Evolutionary conservation across 2,888 invertebrate species (phyloP).

Genomic region (Pasiphila rectangulata): DNA sequence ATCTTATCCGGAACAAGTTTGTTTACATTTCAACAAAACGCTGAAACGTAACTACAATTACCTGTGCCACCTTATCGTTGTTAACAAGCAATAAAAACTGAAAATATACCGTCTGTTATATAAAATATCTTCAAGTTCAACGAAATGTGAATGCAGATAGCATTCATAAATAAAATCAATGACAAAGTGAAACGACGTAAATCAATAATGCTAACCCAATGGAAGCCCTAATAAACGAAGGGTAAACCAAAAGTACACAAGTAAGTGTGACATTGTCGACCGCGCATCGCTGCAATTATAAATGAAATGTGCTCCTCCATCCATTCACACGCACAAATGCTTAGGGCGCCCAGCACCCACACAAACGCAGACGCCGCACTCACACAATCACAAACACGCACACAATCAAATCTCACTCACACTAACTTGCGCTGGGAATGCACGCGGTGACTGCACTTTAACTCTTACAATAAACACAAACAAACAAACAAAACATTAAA

Average conservation of each 20-base stretch:
- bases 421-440: conserved; percentile 67
- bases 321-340: conserved; percentile 79
- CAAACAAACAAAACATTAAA: conserved; percentile 78
- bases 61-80: conserved; percentile 70
- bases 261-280: conserved; percentile 70
- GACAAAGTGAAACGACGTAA: conserved; percentile 29
- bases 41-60: conserved; percentile 73
- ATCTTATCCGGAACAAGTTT: conserved; percentile 79
- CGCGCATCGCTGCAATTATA: conserved; percentile 80
- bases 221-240: conserved; percentile 53
- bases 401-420: conserved; percentile 53
- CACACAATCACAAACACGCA: conserved; percentile 57
- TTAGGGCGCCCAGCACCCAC: conserved; percentile 67
- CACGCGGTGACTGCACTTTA: conserved; percentile 81
- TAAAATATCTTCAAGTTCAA: conserved; percentile 25
- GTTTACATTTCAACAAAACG: conserved; percentile 77
- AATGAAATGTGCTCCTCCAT: conserved; percentile 79
- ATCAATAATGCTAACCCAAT: conserved; percentile 38
- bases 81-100: conserved; percentile 72
- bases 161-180: conserved; percentile 22
- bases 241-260: conserved; percentile 60
- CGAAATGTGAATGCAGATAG: conserved; percentile 10
- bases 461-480: conserved; percentile 79
- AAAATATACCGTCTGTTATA: conserved; percentile 52
- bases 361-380: conserved; percentile 49